These are phyloP conservation scores for Caretta caretta DNA, from an alignment of 2,113 vertebrate species.

Conservation along the genomic window DNA sequence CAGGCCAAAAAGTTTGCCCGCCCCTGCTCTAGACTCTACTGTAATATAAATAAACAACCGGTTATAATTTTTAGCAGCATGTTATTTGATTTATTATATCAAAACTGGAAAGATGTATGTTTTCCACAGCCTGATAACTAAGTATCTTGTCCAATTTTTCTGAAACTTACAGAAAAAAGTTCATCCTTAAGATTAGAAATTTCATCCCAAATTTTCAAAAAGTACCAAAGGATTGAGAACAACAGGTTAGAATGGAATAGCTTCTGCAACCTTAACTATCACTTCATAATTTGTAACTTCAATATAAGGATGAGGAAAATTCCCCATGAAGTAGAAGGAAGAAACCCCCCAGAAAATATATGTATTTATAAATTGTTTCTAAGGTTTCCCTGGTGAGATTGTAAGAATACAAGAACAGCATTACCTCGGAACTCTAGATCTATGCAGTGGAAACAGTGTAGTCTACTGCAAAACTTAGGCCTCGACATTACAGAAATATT, in stretches of 20 bases:
- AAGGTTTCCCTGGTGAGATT: not conserved
- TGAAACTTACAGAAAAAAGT: not conserved
- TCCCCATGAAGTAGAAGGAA: not conserved
- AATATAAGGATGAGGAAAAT: not conserved
- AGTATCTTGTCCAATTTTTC: not conserved
- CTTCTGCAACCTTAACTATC: not conserved
- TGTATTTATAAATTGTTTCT: not conserved
- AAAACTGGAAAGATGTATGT: not conserved
- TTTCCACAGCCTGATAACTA: not conserved
- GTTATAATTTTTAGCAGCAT: not conserved
- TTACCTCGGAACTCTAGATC: not conserved
- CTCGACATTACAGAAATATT: not conserved
- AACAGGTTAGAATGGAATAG: not conserved
- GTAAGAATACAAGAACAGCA: not conserved
- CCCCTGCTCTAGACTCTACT: not conserved
- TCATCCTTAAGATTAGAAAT: not conserved
- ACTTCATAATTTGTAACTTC: not conserved
- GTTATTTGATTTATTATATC: not conserved
- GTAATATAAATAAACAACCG: not conserved
- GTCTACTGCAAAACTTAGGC: not conserved
- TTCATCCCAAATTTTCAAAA: not conserved
- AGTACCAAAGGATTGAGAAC: rapidly evolving
- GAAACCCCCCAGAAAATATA: not conserved
- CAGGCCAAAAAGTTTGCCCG: too few species aligned
- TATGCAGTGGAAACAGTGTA: too few species aligned